Percentiles rank a stretch among this genome's conserved stretches.
Evolutionary conservation across 2,113 vertebrate species (phyloP).

Genomic region (Misgurnus anguillicaudatus): DNA sequence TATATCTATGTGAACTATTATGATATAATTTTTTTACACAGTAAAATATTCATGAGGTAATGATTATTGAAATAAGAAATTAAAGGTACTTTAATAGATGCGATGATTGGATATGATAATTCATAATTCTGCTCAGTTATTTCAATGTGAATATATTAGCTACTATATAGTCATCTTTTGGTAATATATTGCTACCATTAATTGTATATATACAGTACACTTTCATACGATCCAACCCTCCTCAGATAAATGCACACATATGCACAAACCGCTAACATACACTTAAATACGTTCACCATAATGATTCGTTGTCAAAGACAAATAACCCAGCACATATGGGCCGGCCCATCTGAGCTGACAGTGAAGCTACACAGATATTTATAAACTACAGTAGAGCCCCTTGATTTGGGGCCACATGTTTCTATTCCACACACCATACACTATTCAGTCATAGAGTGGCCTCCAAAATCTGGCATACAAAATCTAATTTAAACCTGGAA

Average conservation of each 20-base stretch:
- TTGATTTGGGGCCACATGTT: slow-evolving; percentile 75
- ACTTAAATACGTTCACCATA: slow-evolving; percentile 50
- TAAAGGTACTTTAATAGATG: too few species aligned
- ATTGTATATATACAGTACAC: not conserved
- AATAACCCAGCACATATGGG: slow-evolving; percentile 62
- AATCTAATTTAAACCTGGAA: not conserved
- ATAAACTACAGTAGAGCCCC: slow-evolving; percentile 69
- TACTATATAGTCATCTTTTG: too few species aligned
- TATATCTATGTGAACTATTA: too few species aligned
- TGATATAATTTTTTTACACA: too few species aligned
- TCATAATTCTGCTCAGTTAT: too few species aligned
- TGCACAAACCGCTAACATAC: slow-evolving; percentile 50
- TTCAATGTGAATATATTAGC: too few species aligned
- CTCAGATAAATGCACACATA: slow-evolving; percentile 37
- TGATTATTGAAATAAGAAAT: too few species aligned
- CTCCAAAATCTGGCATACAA: not conserved
- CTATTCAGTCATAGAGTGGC: slow-evolving; percentile 15
- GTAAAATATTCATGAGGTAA: too few species aligned
- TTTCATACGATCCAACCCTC: not conserved
- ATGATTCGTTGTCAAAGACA: slow-evolving; percentile 54
- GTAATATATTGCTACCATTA: not conserved
- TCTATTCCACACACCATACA: slow-evolving; percentile 59
- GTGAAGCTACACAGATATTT: slow-evolving; percentile 69
- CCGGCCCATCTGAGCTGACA: slow-evolving; percentile 62
- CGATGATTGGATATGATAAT: too few species aligned